These are phyloP conservation scores for Drosophila ficusphila DNA, from an alignment of 1,140 invertebrate genomes.

Conservation along the genomic window DNA sequence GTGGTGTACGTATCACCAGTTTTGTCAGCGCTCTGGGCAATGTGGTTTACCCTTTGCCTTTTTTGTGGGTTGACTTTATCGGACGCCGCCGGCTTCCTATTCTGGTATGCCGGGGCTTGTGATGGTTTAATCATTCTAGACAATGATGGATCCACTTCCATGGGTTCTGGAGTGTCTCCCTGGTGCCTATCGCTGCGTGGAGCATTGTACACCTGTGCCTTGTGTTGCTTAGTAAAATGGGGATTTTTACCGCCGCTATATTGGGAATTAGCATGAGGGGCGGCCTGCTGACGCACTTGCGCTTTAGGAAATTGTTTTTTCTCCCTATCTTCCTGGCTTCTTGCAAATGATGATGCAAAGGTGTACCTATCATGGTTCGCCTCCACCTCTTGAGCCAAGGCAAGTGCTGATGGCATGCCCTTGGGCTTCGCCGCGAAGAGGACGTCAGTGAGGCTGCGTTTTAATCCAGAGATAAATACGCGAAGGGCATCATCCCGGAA, in stretches of 20 bases:
- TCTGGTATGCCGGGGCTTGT: slow-evolving; percentile 3
- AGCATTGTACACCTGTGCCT: neutral
- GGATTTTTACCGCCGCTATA: too few species aligned
- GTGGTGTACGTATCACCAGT: too few species aligned
- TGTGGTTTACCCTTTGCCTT: slow-evolving; percentile 15
- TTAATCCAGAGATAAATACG: too few species aligned
- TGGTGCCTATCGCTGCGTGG: neutral
- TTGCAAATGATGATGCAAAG: neutral
- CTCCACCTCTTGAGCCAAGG: too few species aligned
- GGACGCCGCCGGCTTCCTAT: slow-evolving; percentile 2
- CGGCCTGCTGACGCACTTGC: neutral
- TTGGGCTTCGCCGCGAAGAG: neutral
- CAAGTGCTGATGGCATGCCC: neutral
- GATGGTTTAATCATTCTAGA: slow-evolving; percentile 11
- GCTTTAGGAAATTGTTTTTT: neutral
- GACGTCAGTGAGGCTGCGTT: too few species aligned
- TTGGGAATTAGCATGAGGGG: too few species aligned
- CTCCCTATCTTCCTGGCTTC: neutral
- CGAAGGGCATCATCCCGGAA: too few species aligned
- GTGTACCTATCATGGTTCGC: too few species aligned
- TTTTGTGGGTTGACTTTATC: neutral
- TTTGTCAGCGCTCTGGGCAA: slow-evolving; percentile 1
- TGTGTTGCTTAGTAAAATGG: slow-evolving; percentile 2
- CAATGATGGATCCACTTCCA: slow-evolving; percentile 26
- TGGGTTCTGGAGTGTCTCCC: slow-evolving; percentile 11